Evolutionary conservation across 2,113 vertebrate genomes (phyloP).

Genomic region (Cynocephalus volans): DNA sequence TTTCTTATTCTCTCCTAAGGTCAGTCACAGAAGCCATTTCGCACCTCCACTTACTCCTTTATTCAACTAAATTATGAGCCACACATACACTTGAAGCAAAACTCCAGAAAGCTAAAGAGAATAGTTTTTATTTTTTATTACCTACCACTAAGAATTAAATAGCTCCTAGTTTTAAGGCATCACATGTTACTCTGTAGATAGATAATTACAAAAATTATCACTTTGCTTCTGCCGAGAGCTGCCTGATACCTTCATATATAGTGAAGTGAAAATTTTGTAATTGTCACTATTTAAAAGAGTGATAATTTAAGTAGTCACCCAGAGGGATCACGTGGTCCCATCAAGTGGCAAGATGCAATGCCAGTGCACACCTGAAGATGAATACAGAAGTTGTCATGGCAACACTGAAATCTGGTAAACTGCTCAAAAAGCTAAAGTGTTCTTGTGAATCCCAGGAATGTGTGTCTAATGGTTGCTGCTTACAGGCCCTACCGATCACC

Average conservation of each 20-base stretch:
- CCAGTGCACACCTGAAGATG: slow-evolving; percentile 54
- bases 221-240: slow-evolving; percentile 63
- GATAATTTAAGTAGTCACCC: slow-evolving; percentile 78
- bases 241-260: slow-evolving; percentile 74
- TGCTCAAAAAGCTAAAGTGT: slow-evolving; percentile 30
- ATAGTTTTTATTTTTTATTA: slow-evolving; percentile 56
- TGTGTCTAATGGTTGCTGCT: not conserved
- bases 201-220: slow-evolving; percentile 84
- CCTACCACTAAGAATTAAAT: slow-evolving; percentile 56
- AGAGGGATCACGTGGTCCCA: slow-evolving; percentile 53
- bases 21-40: not conserved
- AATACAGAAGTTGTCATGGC: slow-evolving; percentile 76
- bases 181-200: slow-evolving; percentile 56
- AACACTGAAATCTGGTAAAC: slow-evolving; percentile 56
- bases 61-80: slow-evolving; percentile 32
- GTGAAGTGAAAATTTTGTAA: slow-evolving; percentile 80
- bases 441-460: slow-evolving; percentile 16
- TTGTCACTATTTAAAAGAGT: slow-evolving; percentile 80
- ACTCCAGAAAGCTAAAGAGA: slow-evolving; percentile 47
- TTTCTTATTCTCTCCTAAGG: not conserved
- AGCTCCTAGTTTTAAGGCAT: slow-evolving; percentile 56
- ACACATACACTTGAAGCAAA: slow-evolving; percentile 53
- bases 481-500: not conserved
- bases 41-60: not conserved
- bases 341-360: slow-evolving; percentile 52